Evolutionary conservation across 2,113 vertebrate species (phyloP).

Genomic region (Brachyhypopomus gauderio): DNA sequence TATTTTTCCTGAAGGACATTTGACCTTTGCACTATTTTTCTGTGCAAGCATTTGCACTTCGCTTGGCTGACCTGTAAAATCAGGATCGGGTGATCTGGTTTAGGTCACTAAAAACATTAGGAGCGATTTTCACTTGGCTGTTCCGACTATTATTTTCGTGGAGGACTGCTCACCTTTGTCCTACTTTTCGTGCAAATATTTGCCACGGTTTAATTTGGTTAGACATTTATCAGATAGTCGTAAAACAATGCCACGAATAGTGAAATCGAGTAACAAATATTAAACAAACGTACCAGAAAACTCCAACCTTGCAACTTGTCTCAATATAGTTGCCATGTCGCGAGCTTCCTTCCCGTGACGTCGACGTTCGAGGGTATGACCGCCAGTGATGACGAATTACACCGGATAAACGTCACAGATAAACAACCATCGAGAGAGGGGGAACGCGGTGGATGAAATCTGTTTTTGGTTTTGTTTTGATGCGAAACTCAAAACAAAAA

Average conservation of each 20-base stretch:
- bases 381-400: not conserved
- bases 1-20: too few relatives aligned
- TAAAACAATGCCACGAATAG: not conserved
- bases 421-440: not conserved
- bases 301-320: not conserved
- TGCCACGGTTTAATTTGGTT: too few relatives aligned
- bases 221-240: not conserved
- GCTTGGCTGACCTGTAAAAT: too few relatives aligned
- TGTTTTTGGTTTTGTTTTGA: not conserved
- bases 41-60: not conserved
- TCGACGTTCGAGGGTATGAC: too few relatives aligned
- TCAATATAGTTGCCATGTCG: slow-evolving; percentile 44
- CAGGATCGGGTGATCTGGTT: too few relatives aligned
- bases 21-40: slow-evolving; percentile 28
- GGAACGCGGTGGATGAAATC: not conserved
- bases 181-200: too few relatives aligned
- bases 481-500: too few relatives aligned
- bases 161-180: too few relatives aligned
- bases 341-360: too few relatives aligned
- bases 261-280: not conserved
- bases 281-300: slow-evolving; percentile 31
- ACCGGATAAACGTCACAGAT: not conserved
- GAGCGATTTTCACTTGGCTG: too few relatives aligned
- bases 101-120: not conserved
- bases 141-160: too few relatives aligned